A percentile compares a stretch with the other conserved stretches of the same genome.
Evolutionary conservation across 30 jellyfish, hydroid and myxozoan species (phyloP).

Genomic region (Aurelia sp.): DNA sequence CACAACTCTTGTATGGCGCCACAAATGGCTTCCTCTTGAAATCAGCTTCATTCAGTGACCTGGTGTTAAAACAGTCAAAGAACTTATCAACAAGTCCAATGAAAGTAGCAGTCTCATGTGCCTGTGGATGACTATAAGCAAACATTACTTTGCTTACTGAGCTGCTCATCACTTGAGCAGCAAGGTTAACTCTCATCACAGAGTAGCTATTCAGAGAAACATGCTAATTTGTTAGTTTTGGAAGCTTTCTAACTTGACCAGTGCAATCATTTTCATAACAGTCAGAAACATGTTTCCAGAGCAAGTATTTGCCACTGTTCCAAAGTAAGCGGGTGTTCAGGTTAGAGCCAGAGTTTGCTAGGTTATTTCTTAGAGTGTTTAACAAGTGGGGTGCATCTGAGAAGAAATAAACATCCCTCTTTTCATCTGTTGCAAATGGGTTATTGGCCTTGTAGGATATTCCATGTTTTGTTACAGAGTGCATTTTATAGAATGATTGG

Average conservation of each 20-base stretch:
- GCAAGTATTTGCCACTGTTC: conserved; percentile 16
- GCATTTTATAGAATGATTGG: not conserved
- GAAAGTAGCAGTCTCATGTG: conserved; percentile 32
- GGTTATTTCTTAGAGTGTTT: conserved; percentile 16
- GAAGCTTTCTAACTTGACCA: conserved; percentile 24
- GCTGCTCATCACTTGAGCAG: conserved; percentile 77
- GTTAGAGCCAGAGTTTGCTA: conserved; percentile 14
- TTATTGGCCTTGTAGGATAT: not conserved
- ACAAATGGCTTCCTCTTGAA: conserved; percentile 9
- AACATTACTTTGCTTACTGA: conserved; percentile 16
- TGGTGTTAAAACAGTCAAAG: conserved; percentile 29
- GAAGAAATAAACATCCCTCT: conserved; percentile 7
- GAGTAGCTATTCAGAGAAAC: conserved; percentile 50
- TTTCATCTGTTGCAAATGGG: not conserved
- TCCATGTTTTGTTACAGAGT: not conserved
- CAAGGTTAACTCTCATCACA: conserved; percentile 59
- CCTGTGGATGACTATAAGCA: conserved; percentile 24
- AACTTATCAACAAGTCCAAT: conserved; percentile 17
- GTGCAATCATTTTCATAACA: conserved; percentile 13
- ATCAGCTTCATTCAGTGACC: conserved; percentile 3
- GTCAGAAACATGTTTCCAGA: conserved; percentile 49
- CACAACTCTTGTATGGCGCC: not conserved
- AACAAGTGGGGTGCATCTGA: conserved; percentile 16
- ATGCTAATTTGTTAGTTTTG: conserved; percentile 58
- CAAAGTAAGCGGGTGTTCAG: conserved; percentile 31